Percentiles rank a stretch among this genome's conserved stretches.
These are phyloP conservation scores for Hydriomena furcata DNA, from an alignment of 2,888 invertebrate species.

Conservation along the genomic window DNA sequence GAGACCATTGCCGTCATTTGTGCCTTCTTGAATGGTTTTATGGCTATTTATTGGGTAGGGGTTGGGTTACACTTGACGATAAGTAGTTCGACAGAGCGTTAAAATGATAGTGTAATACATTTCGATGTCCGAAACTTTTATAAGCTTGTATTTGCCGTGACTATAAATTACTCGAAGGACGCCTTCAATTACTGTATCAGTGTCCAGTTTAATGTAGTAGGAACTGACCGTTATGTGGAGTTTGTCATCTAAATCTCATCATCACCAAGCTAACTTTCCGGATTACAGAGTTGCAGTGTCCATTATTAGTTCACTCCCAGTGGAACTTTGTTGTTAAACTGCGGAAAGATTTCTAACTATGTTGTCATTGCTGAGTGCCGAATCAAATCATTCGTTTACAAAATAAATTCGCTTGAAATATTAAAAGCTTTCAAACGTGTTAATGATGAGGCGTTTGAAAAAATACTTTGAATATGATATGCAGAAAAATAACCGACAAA, in stretches of 20 bases:
- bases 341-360: slow-evolving; percentile 4
- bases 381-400: slow-evolving; percentile 1
- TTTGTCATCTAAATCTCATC: slow-evolving; percentile 15
- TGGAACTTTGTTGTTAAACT: slow-evolving; percentile 1
- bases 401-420: too few species aligned
- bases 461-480: too few species aligned
- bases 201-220: slow-evolving; percentile 3
- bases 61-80: slow-evolving; percentile 26
- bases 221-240: slow-evolving; percentile 13
- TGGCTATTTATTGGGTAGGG: slow-evolving; percentile 27
- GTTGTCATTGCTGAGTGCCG: slow-evolving; percentile 1
- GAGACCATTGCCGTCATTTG: slow-evolving; percentile 32
- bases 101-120: slow-evolving; percentile 16
- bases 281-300: slow-evolving; percentile 10
- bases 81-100: slow-evolving; percentile 24
- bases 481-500: not conserved
- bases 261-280: slow-evolving; percentile 15
- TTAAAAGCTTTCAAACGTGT: too few species aligned
- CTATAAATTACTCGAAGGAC: slow-evolving; percentile 1
- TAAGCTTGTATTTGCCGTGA: slow-evolving; percentile 6
- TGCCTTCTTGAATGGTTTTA: slow-evolving; percentile 33
- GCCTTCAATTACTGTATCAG: slow-evolving; percentile 8
- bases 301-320: slow-evolving; percentile 2
- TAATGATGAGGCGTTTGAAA: too few species aligned
- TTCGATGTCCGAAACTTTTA: slow-evolving; percentile 17